Base-by-base conservation (phyloP, 2,797 vertebrate genomes). In the Selene dorsalis region DNA sequence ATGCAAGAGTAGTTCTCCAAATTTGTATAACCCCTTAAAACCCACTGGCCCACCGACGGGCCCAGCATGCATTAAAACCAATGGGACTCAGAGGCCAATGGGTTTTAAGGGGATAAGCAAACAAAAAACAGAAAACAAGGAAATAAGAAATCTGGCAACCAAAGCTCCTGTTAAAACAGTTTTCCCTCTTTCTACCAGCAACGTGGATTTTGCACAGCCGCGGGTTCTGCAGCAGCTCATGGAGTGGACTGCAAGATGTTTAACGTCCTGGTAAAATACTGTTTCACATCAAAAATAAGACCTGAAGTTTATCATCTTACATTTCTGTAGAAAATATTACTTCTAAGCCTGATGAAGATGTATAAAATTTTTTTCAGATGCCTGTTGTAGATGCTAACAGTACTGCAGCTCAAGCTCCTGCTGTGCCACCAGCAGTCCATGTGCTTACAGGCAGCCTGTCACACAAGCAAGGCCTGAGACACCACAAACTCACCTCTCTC, bases 191-290 rank as follows among this genome's bases (percentile, higher is more conserved):
- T 56, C 50, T 59, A 62, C 20, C 66, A 96, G 95, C 61, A 28
- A 32, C 92, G 79, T 52, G 94, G 94, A 16, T 82, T 95, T 84
- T 96, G 95, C 75, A 62, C 20, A 20, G 89, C 94, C 12, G 52
- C 1, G 52, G 89, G 93, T 30, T 4, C 26, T 2, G 66, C 6
- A 14, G 3, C 11, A 47, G 5, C 4, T 2, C 90, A 88, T 61
- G 8, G 22, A 22, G 86, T 94, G 26, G 52, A 88, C 82, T 95
- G 95, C 84, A 89, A 84, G 39, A 90, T 94, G 82, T 94, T 95
- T 79, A 0, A 53, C 18, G 53, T 4, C 68, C 11, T 72, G 89
- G 95, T 95, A 94, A 92, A 73, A 70, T n/a, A 61, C 12, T 22
- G 2, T 16, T 45, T 22, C 14, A 79, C n/a, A 38, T 24, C 43